Percentiles rank a stretch among this genome's conserved stretches.
phyloP scores from a whole-genome alignment of 2,113 vertebrate species.

The Tyrannus savana region DNA sequence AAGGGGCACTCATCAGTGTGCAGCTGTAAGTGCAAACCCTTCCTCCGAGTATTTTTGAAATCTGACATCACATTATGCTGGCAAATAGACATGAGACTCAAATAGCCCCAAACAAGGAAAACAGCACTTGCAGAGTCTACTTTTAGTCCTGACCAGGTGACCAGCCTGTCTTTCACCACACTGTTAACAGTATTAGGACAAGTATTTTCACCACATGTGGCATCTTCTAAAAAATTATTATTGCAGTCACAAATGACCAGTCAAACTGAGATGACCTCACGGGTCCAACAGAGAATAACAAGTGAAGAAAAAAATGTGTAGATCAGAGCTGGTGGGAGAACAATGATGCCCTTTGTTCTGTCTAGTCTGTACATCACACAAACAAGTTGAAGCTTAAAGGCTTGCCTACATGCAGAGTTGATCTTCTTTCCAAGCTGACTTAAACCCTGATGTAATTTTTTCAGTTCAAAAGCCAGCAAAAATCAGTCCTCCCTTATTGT shows the following conservation, averaged over 20 bases:
- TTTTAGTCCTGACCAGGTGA: neutral
- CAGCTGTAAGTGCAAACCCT: slow-evolving; percentile 1
- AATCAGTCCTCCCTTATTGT: neutral
- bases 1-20: neutral
- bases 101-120: neutral
- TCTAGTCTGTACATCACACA: neutral
- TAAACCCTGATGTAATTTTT: neutral
- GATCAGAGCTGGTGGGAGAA: neutral
- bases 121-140: neutral
- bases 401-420: neutral
- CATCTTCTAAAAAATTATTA: neutral
- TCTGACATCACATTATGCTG: neutral
- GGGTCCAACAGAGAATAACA: slow-evolving; percentile 38
- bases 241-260: slow-evolving; percentile 22
- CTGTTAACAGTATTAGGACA: neutral
- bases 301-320: neutral
- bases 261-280: slow-evolving; percentile 29
- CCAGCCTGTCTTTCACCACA: neutral
- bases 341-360: neutral
- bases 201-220: neutral
- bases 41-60: neutral
- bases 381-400: slow-evolving; percentile 14
- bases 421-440: neutral
- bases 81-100: neutral
- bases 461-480: neutral